Evolutionary conservation across 2,797 vertebrate species (phyloP), one percentile per base, ranked within the genome.

Genomic region (Alfaro cultratus): DNA sequence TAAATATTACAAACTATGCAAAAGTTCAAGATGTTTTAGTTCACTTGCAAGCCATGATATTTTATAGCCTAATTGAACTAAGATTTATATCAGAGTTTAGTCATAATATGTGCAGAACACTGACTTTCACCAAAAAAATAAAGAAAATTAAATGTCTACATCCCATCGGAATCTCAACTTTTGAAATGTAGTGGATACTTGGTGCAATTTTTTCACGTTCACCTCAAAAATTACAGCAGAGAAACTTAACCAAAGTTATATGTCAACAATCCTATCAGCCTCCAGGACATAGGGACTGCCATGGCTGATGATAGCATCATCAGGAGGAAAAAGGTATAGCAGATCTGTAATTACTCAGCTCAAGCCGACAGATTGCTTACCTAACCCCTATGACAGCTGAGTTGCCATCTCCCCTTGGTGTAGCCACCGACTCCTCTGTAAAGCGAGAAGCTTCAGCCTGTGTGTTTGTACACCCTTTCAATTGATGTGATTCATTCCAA

Each of bases 301-400:
- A 9, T 1, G 62, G 85, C 76, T 88, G 86, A 77, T 89, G 90
- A 93, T 88, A 87, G 90, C 88, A 86, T 92, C 90, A 90, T 93
- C 92, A 91, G 90, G 90, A 89, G 90, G 90, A 90, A 90, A 91
- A 93, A 41, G 88, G 85, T 91, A 49, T 80, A 77, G 89, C 87
- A 84, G 60, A 80, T 88, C 85, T 86, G 89, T 93, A 93, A 93
- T 93, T 93, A 93, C 87, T 88, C 90, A 90, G 87, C 87, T 79
- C 83, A 57, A 84, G 88, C 88, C 78, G 88, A 89, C 90, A 87
- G 88, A 92, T 90, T 87, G 90, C 89, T 92, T 85, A 87, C 86
- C 91, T 86, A 87, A 88, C 88, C 86, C 80, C 78, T 71, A 53
- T 41, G 84, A 86, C 88, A 68, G 83, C 84, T 76, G 89, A 83